These are phyloP conservation scores for Pelvicachromis taeniatus DNA, from an alignment of 2,113 vertebrate genomes.

Conservation along the genomic window DNA sequence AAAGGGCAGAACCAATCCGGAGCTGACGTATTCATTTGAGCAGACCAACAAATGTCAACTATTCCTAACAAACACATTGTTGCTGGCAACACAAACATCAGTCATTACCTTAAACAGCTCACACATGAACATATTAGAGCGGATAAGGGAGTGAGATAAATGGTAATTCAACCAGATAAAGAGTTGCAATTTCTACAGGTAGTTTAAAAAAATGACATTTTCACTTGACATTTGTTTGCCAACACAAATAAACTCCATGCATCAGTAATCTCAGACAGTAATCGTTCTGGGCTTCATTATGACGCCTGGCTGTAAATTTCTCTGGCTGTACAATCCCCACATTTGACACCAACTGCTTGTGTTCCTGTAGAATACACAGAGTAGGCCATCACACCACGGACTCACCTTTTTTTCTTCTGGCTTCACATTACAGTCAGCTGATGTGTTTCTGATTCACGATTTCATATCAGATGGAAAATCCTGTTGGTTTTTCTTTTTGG, in stretches of 20 bases:
- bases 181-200: background rate
- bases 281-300: background rate
- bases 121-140: background rate
- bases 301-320: background rate
- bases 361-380: background rate
- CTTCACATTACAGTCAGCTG: background rate
- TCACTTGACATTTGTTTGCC: background rate
- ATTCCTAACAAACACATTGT: background rate
- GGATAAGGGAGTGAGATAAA: background rate
- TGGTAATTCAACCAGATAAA: too few relatives aligned
- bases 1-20: background rate
- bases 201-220: background rate
- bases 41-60: background rate
- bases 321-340: background rate
- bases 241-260: background rate
- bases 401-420: background rate
- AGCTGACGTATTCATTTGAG: background rate
- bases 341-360: background rate
- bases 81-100: background rate
- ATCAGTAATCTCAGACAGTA: background rate
- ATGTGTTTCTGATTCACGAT: background rate
- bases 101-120: background rate
- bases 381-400: background rate
- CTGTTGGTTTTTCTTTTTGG: background rate
- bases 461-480: background rate